Evolutionary conservation across 2,797 vertebrate species (phyloP), one percentile per base, ranked within the genome.

Genomic region (Lophius americanus): DNA sequence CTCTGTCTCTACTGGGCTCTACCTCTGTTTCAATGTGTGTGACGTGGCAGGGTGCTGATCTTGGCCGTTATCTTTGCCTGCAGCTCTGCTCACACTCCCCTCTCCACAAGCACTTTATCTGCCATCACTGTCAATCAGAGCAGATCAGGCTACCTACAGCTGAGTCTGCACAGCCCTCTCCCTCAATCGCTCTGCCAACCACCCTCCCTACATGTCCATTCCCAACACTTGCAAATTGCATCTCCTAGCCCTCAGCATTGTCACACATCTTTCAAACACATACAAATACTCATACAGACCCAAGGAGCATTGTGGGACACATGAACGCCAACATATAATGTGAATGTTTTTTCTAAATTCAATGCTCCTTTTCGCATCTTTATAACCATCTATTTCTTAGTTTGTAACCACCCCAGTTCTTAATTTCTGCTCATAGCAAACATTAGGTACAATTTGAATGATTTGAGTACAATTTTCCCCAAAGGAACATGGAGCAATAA

Each of bases 61-160:
- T 91, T 76, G 81, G 76, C 75, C 82, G 90, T 92, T 93, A 93
- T 93, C 92, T 88, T 83, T 51, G 85, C 81, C 81, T 78, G 84
- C 90, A 92, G 89, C 87, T 92, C 89, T 76, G 88, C 87, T 91
- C 85, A 82, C 87, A 88, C 85, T 88, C 84, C 88, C 84, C 75
- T 86, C 83, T 83, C 85, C 80, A 71, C 87, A 44, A 76, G 78
- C 84, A 72, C 76, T 87, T 91, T 92, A 92, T 93, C 92, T 90
- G 83, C 85, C 90, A 91, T 92, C 86, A 49, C 89, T 92, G 91
- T 92, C 93, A 93, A 85, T 93, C 92, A 92, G 85, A 86, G 76
- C 80, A 87, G 85, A 91, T 91, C 87, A 87, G 80, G 82, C 86
- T 81, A 86, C 88, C 87, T 89, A 71, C 89, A 91, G 88, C 88